Evolutionary conservation across 1,140 invertebrate species (phyloP), one percentile per base, ranked within the genome.

Genomic region (Heliconius eleuchia): DNA sequence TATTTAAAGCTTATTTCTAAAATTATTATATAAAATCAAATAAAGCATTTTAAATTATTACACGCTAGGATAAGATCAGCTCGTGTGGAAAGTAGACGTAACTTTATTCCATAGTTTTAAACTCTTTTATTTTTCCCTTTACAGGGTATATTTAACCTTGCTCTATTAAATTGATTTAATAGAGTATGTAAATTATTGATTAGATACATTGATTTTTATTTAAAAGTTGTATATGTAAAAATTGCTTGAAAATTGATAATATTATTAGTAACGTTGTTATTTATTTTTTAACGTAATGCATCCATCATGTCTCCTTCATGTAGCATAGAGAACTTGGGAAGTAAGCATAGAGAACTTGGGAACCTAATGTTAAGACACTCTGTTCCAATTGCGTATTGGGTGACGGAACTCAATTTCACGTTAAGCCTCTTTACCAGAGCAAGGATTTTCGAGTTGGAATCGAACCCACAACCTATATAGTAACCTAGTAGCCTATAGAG

Each of bases 11-110:
- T 46, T 4, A 46, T 46, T 16, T 13, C 13, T 16, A 46, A 46
- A 16, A 46, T 13, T 46, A 60, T 60, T 50, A 73, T 27, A 46
- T 37, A 37, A 60, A 60, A 60, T 13, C 23, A 19, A 60, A 11
- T 23, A 60, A 60, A 23, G n/a, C 57, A 23, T 27, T 60, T 60
- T 4, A 27, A 37, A 23, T 11, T 27, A 60, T 27, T 11, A 60
- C 23, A 60, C 57, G 57, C n/a, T 23, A 60, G 8, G 23, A 23
- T 27, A 60, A 60, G n/a, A 27, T 23, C n/a, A 60, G 23, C 57
- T 60, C 57, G 57, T 60, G 57, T 60, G 57, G 57, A 60, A 60
- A 27, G 23, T 60, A 60, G 9, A 60, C 57, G 57, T 60, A 60
- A 60, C 57, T 23, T 60, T 60, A 60, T 60, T 11, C n/a, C n/a